These are phyloP conservation scores for Drosophila nr. perissopoda DNA, from an alignment of 2,888 invertebrate genomes.

Conservation along the genomic window DNA sequence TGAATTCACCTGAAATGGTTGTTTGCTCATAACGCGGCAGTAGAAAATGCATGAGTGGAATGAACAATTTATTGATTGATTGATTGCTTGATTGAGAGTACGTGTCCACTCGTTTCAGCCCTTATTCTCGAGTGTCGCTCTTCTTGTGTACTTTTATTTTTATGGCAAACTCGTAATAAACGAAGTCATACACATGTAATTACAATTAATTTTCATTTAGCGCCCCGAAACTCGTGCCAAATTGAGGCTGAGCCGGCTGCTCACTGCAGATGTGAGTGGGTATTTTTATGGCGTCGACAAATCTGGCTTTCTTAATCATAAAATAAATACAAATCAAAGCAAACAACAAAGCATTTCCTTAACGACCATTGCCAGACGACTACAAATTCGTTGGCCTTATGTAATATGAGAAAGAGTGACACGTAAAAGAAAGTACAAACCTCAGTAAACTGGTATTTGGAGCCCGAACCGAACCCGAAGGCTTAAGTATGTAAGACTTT, in stretches of 20 bases:
- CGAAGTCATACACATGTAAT: conserved; percentile 54
- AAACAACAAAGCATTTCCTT: conserved; percentile 43
- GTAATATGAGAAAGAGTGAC: neutral
- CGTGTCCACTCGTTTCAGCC: conserved; percentile 13
- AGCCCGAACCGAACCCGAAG: neutral
- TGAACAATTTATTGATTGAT: conserved; percentile 63
- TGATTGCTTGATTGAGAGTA: conserved; percentile 26
- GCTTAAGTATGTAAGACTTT: neutral
- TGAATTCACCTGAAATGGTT: conserved; percentile 56
- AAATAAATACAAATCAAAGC: conserved; percentile 49
- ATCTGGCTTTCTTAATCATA: conserved; percentile 61
- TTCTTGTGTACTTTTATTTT: conserved; percentile 19
- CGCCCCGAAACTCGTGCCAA: conserved; percentile 36
- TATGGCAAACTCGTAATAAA: conserved; percentile 53
- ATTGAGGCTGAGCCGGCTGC: conserved; percentile 16
- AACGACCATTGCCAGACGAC: conserved; percentile 22
- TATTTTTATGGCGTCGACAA: conserved; percentile 41
- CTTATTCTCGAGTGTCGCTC: conserved; percentile 7
- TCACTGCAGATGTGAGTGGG: neutral
- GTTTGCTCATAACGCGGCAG: conserved; percentile 41
- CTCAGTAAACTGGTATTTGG: neutral
- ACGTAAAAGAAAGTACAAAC: neutral
- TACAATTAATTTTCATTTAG: conserved; percentile 72
- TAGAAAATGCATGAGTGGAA: conserved; percentile 46
- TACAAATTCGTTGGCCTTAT: neutral